Percentiles rank a stretch among this genome's conserved stretches.
These are phyloP conservation scores for Zaprionus lineosus DNA, from an alignment of 2,888 invertebrate genomes.

Conservation along the genomic window DNA sequence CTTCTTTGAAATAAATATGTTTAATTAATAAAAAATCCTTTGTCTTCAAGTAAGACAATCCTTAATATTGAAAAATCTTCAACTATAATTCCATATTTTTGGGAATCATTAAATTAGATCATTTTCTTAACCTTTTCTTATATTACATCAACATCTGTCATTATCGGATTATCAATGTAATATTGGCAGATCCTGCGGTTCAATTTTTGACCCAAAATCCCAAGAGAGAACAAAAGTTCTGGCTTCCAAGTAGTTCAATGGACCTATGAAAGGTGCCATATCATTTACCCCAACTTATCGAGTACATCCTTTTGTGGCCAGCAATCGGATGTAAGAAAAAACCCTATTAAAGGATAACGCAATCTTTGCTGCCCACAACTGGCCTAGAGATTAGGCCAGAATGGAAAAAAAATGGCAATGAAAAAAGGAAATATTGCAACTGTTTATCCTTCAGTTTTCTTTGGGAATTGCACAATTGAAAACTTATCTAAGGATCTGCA, in stretches of 20 bases:
- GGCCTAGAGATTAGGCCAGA: constrained; percentile 30
- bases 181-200: constrained; percentile 8
- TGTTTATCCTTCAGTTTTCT: neutral
- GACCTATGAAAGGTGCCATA: constrained; percentile 37
- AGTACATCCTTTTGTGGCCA: constrained; percentile 21
- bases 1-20: no score
- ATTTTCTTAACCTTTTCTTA: constrained; percentile 5
- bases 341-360: constrained; percentile 46
- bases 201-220: constrained; percentile 9
- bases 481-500: constrained; percentile 50
- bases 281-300: constrained; percentile 32
- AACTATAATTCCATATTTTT: no score
- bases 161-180: constrained; percentile 4
- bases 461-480: constrained; percentile 43
- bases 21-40: no score
- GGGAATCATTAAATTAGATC: no score
- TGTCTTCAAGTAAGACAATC: no score
- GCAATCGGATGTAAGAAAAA: constrained; percentile 1
- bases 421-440: constrained; percentile 28
- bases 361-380: constrained; percentile 35
- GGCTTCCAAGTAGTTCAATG: neutral
- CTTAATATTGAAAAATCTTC: no score
- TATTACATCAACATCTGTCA: constrained; percentile 6
- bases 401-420: constrained; percentile 20
- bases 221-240: constrained; percentile 5